These are phyloP conservation scores for Zaprionus lineosus DNA, from an alignment of 2,888 invertebrate genomes.

Conservation along the genomic window DNA sequence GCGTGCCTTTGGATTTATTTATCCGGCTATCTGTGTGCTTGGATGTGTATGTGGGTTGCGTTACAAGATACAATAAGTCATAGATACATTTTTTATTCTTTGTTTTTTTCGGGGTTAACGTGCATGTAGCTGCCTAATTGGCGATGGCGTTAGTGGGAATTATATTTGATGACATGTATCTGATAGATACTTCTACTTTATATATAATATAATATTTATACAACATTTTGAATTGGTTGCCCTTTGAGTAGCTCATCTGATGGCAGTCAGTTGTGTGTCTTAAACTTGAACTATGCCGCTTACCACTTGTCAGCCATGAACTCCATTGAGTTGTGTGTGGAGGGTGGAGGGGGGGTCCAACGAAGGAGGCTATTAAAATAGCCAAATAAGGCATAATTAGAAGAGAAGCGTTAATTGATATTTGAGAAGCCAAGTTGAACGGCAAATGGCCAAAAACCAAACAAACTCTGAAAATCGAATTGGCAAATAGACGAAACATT, in stretches of 20 bases:
- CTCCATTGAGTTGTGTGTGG: constrained; percentile 14
- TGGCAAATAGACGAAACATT: constrained; percentile 45
- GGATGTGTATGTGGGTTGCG: neutral
- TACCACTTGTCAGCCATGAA: constrained; percentile 28
- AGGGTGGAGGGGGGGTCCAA: too few relatives aligned
- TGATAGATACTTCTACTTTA: too few relatives aligned
- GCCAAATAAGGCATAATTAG: constrained; percentile 57
- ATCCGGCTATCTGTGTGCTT: neutral
- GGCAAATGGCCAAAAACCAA: constrained; percentile 26
- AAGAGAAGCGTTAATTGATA: constrained; percentile 51
- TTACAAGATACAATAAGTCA: constrained; percentile 1
- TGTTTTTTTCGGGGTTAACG: neutral
- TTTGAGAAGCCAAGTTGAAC: constrained; percentile 30
- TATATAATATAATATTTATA: too few relatives aligned
- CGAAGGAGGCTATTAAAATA: constrained; percentile 37
- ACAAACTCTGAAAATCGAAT: constrained; percentile 22
- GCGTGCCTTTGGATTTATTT: constrained; percentile 13
- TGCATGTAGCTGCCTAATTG: too few relatives aligned
- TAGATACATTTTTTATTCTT: neutral
- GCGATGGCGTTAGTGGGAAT: neutral
- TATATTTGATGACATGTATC: too few relatives aligned
- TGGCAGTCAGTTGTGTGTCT: too few relatives aligned
- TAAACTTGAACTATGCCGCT: too few relatives aligned
- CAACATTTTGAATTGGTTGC: too few relatives aligned
- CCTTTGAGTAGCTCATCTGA: too few relatives aligned